Base-by-base conservation (phyloP, 2,888 invertebrate genomes). In the Neoitamus cyanurus region DNA sequence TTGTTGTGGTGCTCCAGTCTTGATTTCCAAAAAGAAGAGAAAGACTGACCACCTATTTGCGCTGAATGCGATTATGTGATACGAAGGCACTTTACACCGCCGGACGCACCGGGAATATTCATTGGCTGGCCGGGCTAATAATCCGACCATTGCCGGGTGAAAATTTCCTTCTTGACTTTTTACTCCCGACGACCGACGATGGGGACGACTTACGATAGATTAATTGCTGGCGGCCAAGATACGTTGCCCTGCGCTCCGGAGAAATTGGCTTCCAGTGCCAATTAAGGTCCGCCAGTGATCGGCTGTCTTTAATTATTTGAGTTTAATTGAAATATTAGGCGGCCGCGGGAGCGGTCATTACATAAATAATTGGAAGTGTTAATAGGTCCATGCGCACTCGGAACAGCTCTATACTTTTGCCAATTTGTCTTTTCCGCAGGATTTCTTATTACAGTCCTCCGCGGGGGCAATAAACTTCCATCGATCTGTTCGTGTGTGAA, bases 61-160 rank as follows among this genome's bases (percentile, higher is more conserved):
- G 77, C 46, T 77, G 77, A 25, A 77, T 46, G 77, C 42, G 77
- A 37, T 77, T 46, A 46, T 42, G 30, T 36, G 73, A 34, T 73
- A 73, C 58, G 20, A 20, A 30, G 20, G 36, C 34, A 77, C 46
- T 46, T 77, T 48, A n/a, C 46, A 77, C 82, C 73, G 25, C 13
- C 37, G 70, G 15, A 70, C 58, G 13, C 84, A 83, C 78, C 83
- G 84, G 78, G 85, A 86, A 87, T 75, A 83, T 30, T 37, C 77
- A 77, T 77, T 77, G 42, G 42, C 48, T 15, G 30, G 34, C 15
- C n/a, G 28, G 30, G 30, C 11, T 77, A 42, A 46, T 77, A 42
- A 42, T 77, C 34, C 77, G 77, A 46, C 46, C 77, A 46, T 46
- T 25, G n/a, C 25, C 20, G 42, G 13, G 36, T 82, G 15, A 69